phyloP scores from a whole-genome alignment of 2,797 vertebrate species.

The Lutjanus campechanus region DNA sequence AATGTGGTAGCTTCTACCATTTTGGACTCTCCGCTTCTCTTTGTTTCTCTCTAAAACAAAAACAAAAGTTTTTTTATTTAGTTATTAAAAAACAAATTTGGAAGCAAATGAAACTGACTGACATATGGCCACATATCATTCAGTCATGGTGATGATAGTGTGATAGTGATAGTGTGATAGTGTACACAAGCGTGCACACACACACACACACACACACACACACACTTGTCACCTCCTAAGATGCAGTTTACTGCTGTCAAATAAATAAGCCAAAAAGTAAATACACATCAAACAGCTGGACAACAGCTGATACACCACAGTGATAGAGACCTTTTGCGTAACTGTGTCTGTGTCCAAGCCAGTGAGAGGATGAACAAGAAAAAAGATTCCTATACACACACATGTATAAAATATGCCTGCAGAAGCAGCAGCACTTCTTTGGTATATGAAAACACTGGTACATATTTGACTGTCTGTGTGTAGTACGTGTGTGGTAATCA shows the following conservation, averaged over 20 bases:
- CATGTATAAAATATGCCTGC: neutral
- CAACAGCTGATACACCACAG: conserved; percentile 45
- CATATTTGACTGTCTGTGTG: neutral
- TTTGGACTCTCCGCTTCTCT: neutral
- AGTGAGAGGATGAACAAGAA: neutral
- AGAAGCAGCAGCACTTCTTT: conserved; percentile 6
- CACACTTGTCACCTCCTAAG: conserved; percentile 49
- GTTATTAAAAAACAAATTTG: neutral
- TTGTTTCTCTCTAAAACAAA: neutral
- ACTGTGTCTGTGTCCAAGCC: neutral
- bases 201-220: neutral
- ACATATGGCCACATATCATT: neutral
- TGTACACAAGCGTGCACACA: neutral
- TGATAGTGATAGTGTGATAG: neutral
- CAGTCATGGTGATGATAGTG: neutral
- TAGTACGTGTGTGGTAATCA: neutral
- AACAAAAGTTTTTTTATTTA: no score
- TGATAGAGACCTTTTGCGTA: neutral
- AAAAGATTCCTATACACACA: neutral
- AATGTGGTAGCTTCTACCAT: neutral
- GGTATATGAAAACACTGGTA: conserved; percentile 1
- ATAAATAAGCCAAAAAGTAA: conserved; percentile 65
- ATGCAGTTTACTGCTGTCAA: conserved; percentile 50
- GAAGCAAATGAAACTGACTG: neutral
- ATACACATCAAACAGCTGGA: conserved; percentile 62